Evolutionary conservation across 1,140 invertebrate species (phyloP).

Genomic region (Aplysia californica): DNA sequence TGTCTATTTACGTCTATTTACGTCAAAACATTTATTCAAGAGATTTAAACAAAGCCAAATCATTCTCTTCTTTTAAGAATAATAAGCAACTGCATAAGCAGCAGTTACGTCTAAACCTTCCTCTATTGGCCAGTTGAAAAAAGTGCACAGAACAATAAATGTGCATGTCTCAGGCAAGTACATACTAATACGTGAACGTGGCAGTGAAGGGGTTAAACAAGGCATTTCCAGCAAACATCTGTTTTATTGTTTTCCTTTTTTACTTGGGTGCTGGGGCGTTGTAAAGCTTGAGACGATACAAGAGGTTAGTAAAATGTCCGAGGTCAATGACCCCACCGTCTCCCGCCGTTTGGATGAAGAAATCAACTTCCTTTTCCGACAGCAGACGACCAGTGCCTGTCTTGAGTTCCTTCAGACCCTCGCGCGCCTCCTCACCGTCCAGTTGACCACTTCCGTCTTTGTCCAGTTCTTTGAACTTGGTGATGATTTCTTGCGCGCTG

Average conservation of each 20-base stretch:
- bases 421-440: slow-evolving; percentile 49
- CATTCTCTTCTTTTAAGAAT: no score
- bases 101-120: no score
- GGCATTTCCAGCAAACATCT: no score
- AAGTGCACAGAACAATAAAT: no score
- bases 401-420: slow-evolving; percentile 52
- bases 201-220: no score
- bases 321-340: slow-evolving; percentile 55
- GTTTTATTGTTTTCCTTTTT: background rate
- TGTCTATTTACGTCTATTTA: no score
- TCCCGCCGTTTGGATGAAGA: slow-evolving; percentile 57
- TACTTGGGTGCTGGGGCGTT: slow-evolving; percentile 47
- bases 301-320: slow-evolving; percentile 54
- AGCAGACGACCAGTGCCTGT: slow-evolving; percentile 55
- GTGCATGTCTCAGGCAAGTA: no score
- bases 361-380: slow-evolving; percentile 58
- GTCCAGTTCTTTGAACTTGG: slow-evolving; percentile 57
- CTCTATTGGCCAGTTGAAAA: no score
- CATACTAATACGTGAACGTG: no score
- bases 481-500: slow-evolving; percentile 53
- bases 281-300: slow-evolving; percentile 57
- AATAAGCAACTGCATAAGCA: no score
- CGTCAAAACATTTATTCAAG: no score
- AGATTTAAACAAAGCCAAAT: no score
- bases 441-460: slow-evolving; percentile 56